A percentile compares a stretch with the other conserved stretches of the same genome.
These are phyloP conservation scores for Mormyrus hasselquistii DNA, from an alignment of 2,797 vertebrate genomes.

Conservation along the genomic window DNA sequence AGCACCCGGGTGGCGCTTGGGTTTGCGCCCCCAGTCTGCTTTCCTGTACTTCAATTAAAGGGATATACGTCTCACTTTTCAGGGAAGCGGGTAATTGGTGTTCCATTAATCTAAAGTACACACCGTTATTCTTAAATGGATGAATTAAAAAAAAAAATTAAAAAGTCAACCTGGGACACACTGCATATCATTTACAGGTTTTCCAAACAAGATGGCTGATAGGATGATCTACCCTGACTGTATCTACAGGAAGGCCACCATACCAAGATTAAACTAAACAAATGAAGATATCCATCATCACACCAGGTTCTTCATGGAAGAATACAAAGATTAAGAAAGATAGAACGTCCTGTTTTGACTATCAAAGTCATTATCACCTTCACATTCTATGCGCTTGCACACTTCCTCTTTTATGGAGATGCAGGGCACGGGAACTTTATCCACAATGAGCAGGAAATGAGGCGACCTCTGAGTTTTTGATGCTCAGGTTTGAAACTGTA, in stretches of 20 bases:
- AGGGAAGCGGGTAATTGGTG: neutral
- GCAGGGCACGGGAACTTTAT: conserved; percentile 1
- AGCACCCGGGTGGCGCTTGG: neutral
- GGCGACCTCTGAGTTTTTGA: neutral
- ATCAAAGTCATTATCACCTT: conserved; percentile 43
- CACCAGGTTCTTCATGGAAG: conserved; percentile 5
- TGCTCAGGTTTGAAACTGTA: neutral
- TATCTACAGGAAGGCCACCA: neutral
- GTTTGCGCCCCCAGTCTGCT: neutral
- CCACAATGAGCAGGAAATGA: neutral
- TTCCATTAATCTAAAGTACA: neutral
- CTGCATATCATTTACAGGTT: neutral
- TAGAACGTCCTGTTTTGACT: conserved; percentile 56
- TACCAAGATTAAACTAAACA: neutral
- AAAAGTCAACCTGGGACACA: neutral
- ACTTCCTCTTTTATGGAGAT: conserved; percentile 46
- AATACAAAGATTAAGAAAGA: conserved; percentile 31
- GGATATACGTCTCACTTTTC: neutral
- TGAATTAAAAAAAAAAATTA: neutral
- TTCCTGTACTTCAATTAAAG: neutral
- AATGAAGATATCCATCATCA: neutral
- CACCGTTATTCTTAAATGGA: neutral
- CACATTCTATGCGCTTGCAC: neutral
- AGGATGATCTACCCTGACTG: neutral
- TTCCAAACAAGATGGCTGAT: neutral